Evolutionary conservation across 2,888 invertebrate species (phyloP).

Genomic region (Campoletis raptor): DNA sequence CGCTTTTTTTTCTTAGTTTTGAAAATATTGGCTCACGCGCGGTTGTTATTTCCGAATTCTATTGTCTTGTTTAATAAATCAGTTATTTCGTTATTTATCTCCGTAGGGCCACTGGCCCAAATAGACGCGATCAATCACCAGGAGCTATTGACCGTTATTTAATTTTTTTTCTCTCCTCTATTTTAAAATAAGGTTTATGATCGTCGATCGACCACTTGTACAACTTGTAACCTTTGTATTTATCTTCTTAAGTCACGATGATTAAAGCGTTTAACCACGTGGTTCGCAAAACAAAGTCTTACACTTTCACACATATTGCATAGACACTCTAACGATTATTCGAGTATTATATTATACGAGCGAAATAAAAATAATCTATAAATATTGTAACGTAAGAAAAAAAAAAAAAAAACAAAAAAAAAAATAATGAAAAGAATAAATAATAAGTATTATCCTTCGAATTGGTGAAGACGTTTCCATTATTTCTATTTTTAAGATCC

Average conservation of each 20-base stretch:
- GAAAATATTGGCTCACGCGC: conserved; percentile 36
- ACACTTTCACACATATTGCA: conserved; percentile 64
- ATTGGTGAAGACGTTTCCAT: conserved; percentile 47
- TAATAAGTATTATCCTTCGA: conserved; percentile 81
- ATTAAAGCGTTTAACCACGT: conserved; percentile 33
- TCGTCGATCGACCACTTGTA: conserved; percentile 67
- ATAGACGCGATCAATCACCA: conserved; percentile 12
- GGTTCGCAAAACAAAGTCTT: conserved; percentile 62
- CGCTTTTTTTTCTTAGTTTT: conserved; percentile 16
- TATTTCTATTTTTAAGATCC: not conserved
- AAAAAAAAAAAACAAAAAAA: conserved; percentile 59
- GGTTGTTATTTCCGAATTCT: conserved; percentile 65
- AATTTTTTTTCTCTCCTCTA: conserved; percentile 2
- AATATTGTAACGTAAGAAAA: conserved; percentile 83
- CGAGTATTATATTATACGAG: conserved; percentile 79
- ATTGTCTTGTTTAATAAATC: conserved; percentile 58
- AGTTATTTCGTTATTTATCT: conserved; percentile 56
- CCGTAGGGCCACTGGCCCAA: conserved; percentile 3
- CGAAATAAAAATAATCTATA: conserved; percentile 81
- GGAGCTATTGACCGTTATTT: not conserved
- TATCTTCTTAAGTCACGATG: conserved; percentile 78
- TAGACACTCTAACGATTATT: conserved; percentile 78
- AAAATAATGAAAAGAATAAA: conserved; percentile 75
- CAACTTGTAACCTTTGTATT: conserved; percentile 80
- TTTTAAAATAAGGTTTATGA: conserved; percentile 22